Percentiles rank a stretch among this genome's conserved stretches.
phyloP scores from a whole-genome alignment of 2,888 invertebrate genomes.

The Ischnus inquisitorius region DNA sequence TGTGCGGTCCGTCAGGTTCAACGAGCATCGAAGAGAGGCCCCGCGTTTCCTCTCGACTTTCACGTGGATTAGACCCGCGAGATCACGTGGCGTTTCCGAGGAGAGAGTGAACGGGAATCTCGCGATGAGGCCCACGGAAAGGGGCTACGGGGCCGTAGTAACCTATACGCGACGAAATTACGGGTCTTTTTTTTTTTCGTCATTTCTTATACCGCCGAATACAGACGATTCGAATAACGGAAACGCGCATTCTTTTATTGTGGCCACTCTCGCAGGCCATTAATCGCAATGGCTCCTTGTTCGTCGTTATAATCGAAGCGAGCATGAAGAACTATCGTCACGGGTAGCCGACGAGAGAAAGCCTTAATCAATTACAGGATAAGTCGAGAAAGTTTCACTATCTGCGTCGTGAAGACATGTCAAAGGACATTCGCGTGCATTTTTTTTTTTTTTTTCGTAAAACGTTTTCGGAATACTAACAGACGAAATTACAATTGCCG shows the following conservation, averaged over 20 bases:
- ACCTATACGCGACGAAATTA: not conserved
- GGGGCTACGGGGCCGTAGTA: constrained; percentile 45
- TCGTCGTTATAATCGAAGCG: constrained; percentile 3
- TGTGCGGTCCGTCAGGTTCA: constrained; percentile 16
- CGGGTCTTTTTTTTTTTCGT: constrained; percentile 19
- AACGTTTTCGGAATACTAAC: not conserved
- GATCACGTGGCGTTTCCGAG: constrained; percentile 70
- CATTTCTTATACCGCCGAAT: not conserved
- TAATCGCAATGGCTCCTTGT: not conserved
- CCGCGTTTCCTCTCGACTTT: constrained; percentile 78
- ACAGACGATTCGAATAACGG: constrained; percentile 11
- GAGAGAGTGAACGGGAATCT: constrained; percentile 73
- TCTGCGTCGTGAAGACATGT: not conserved
- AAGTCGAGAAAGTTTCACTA: constrained; percentile 53
- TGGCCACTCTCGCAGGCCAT: not conserved
- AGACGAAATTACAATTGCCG: no score
- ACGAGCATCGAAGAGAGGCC: constrained; percentile 35
- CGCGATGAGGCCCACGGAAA: constrained; percentile 16
- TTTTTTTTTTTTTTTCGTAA: not conserved
- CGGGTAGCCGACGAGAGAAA: constrained; percentile 53
- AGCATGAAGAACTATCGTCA: constrained; percentile 20
- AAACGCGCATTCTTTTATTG: constrained; percentile 4
- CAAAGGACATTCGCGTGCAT: not conserved
- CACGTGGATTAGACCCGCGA: constrained; percentile 78
- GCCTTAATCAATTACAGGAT: constrained; percentile 49